Conservation (phyloP, 2,113 vertebrate species). For the Sterna hirundo region DNA sequence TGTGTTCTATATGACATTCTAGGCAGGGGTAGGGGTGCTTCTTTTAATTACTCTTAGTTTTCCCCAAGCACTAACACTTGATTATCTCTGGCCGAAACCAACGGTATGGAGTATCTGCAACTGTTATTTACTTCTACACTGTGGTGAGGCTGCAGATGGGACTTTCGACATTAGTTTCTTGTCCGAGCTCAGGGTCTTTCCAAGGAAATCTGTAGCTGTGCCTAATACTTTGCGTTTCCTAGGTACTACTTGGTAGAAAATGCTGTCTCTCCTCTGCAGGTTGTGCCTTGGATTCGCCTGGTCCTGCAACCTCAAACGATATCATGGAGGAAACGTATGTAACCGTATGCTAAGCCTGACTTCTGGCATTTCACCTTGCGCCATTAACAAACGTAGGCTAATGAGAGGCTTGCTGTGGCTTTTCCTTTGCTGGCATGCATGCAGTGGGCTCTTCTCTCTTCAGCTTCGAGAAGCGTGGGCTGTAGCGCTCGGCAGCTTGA, state of each 20-base stretch:
- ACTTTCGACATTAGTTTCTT: fast-evolving
- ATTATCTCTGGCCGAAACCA: neutral
- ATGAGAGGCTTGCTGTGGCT: neutral
- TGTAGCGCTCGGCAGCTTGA: neutral
- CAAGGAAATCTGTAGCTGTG: fast-evolving
- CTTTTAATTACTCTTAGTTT: neutral
- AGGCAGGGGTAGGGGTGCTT: neutral
- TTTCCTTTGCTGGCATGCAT: neutral
- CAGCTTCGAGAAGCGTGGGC: fast-evolving
- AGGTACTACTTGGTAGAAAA: fast-evolving
- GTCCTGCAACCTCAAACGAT: neutral
- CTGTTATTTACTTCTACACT: fast-evolving
- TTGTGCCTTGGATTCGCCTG: constrained; percentile 73
- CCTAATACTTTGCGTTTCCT: fast-evolving
- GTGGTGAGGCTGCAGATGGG: neutral
- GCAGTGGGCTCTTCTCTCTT: neutral
- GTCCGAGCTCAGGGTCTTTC: neutral
- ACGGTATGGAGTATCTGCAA: fast-evolving
- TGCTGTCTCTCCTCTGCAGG: constrained; percentile 34
- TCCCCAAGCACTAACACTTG: neutral
- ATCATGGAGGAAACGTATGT: constrained; percentile 71
- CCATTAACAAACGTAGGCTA: fast-evolving
- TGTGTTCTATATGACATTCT: fast-evolving
- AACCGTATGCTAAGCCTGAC: neutral
- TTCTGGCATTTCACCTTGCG: fast-evolving